Percentiles rank a stretch among this genome's conserved stretches.
phyloP scores from a whole-genome alignment of 1,140 invertebrate genomes.

The Pentalonia nigronervosa region DNA sequence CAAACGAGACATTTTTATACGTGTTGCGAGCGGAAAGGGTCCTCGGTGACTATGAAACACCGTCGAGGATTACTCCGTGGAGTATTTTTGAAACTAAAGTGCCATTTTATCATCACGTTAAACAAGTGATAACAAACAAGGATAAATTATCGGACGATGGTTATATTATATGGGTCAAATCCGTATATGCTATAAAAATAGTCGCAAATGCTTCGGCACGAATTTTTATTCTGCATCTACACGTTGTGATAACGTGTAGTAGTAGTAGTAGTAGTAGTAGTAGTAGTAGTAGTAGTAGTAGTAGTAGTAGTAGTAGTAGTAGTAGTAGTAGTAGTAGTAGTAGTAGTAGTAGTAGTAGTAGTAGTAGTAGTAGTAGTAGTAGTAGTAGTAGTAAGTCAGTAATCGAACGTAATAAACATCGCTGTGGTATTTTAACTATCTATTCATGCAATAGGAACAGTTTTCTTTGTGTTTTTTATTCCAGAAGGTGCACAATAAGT shows the following conservation, averaged over 20 bases:
- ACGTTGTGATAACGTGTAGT: too few relatives aligned
- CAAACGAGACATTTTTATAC: constrained; percentile 37
- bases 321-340: background rate
- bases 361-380: background rate
- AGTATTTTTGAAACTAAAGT: constrained; percentile 44
- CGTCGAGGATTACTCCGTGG: background rate
- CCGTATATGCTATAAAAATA: background rate
- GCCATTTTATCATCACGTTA: constrained; percentile 10
- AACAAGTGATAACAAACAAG: constrained; percentile 40
- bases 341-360: background rate
- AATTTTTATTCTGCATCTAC: too few relatives aligned
- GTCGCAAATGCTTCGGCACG: too few relatives aligned
- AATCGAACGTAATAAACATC: too few relatives aligned
- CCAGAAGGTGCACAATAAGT: too few relatives aligned
- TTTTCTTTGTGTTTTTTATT: too few relatives aligned
- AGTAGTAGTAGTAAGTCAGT: background rate
- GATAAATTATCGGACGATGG: background rate
- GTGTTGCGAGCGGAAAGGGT: background rate
- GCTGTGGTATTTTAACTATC: too few relatives aligned
- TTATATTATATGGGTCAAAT: background rate
- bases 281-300: background rate
- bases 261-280: background rate
- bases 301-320: background rate
- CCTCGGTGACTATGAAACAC: constrained; percentile 14
- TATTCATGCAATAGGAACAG: too few relatives aligned